Percentiles rank a stretch among this genome's conserved stretches.
Conservation (phyloP, 2,888 invertebrate species). For the Callosobruchus maculatus region DNA sequence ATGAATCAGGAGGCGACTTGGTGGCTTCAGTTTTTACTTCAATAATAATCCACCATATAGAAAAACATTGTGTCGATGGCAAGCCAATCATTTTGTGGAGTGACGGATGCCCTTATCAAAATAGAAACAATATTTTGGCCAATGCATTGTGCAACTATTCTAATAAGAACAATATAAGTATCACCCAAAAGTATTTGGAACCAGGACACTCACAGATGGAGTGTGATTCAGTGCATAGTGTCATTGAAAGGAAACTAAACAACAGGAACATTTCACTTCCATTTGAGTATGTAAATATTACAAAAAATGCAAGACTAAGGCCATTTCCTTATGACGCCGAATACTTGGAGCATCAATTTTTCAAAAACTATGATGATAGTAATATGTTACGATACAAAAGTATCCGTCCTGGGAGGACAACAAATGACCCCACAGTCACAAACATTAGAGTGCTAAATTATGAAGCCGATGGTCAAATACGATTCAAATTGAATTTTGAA, state of each 20-base stretch:
- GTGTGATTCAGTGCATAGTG: conserved; percentile 3
- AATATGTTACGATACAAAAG: too few species aligned
- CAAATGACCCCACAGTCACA: too few species aligned
- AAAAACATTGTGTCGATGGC: background rate
- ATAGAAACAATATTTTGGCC: conserved; percentile 10
- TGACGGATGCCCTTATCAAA: conserved; percentile 14
- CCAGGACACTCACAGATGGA: conserved; percentile 16
- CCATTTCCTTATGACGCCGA: too few species aligned
- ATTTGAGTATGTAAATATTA: background rate
- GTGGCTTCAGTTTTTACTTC: background rate
- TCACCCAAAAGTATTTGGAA: conserved; percentile 15
- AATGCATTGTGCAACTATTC: conserved; percentile 12
- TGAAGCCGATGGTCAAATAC: too few species aligned
- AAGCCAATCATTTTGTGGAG: conserved; percentile 1
- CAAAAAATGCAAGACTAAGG: too few species aligned
- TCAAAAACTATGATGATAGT: too few species aligned
- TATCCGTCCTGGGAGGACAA: too few species aligned
- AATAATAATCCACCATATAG: background rate
- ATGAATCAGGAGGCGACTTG: too few species aligned
- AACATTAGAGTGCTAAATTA: too few species aligned
- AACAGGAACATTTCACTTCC: background rate
- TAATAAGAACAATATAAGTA: conserved; percentile 4
- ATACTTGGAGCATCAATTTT: too few species aligned
- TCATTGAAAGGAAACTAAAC: conserved; percentile 1
- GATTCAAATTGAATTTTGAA: too few species aligned